Conservation (phyloP, 1,140 invertebrate species). For the Vollenhovia emeryi region DNA sequence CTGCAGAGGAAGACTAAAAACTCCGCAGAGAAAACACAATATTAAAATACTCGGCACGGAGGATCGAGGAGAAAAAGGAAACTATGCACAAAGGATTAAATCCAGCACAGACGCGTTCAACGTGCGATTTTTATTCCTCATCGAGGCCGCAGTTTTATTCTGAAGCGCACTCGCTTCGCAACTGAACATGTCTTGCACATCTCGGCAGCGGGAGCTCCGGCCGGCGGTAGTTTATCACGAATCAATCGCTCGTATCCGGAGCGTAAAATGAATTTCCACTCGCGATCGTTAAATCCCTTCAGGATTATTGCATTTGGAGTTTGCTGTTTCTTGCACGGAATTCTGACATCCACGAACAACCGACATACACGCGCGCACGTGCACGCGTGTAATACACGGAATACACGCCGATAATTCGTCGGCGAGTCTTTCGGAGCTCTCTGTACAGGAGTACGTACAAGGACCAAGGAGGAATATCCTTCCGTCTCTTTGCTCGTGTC, state of each 20-base stretch:
- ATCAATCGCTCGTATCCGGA: slow-evolving; percentile 41
- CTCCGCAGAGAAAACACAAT: slow-evolving; percentile 19
- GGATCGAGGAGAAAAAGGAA: slow-evolving; percentile 37
- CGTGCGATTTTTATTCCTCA: slow-evolving; percentile 53
- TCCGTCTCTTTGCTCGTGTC: slow-evolving; percentile 36
- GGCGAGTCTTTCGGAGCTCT: background rate
- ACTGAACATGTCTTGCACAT: slow-evolving; percentile 47
- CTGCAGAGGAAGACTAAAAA: slow-evolving; percentile 31
- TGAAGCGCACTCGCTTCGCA: slow-evolving; percentile 22
- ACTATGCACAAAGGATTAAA: slow-evolving; percentile 55
- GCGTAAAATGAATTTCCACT: slow-evolving; percentile 59
- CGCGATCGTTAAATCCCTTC: slow-evolving; percentile 54
- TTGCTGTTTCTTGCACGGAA: slow-evolving; percentile 46
- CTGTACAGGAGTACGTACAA: too few species aligned
- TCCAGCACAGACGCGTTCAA: slow-evolving; percentile 15
- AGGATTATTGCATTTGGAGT: slow-evolving; percentile 44
- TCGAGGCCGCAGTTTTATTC: slow-evolving; percentile 50
- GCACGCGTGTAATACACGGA: background rate
- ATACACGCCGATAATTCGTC: background rate
- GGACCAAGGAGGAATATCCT: slow-evolving; percentile 7
- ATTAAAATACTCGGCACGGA: slow-evolving; percentile 49
- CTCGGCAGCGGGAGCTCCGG: background rate
- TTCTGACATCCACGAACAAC: slow-evolving; percentile 25
- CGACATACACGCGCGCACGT: background rate
- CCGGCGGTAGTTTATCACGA: slow-evolving; percentile 43